These are phyloP conservation scores for Drosophila persimilis DNA, from an alignment of 1,140 invertebrate species.

Conservation along the genomic window DNA sequence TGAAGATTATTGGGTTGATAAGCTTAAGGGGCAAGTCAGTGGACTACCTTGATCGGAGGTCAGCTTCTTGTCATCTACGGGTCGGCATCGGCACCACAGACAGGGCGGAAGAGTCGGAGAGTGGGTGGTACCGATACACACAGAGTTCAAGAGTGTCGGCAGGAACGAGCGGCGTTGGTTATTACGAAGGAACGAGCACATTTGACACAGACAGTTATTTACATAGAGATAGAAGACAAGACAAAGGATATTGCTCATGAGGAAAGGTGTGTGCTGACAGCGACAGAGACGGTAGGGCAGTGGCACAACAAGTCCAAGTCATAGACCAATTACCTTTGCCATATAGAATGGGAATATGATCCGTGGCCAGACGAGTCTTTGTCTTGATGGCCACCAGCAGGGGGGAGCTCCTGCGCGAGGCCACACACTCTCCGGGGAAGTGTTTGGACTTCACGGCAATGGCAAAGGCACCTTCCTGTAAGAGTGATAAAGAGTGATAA, in stretches of 20 bases:
- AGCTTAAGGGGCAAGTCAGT: slow-evolving; percentile 12
- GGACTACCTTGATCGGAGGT: slow-evolving; percentile 72
- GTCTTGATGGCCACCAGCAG: slow-evolving; percentile 99
- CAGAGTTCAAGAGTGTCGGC: slow-evolving; percentile 19
- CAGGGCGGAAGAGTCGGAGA: slow-evolving; percentile 30
- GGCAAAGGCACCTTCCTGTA: slow-evolving; percentile 98
- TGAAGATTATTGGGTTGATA: slow-evolving; percentile 19
- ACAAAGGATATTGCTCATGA: slow-evolving; percentile 31
- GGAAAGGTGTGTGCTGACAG: not conserved
- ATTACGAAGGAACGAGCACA: slow-evolving; percentile 34
- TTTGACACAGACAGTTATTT: slow-evolving; percentile 56
- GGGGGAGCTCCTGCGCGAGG: slow-evolving; percentile 97
- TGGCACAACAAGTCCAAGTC: too few relatives aligned
- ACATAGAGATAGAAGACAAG: slow-evolving; percentile 54
- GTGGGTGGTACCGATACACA: slow-evolving; percentile 13
- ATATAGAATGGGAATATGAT: slow-evolving; percentile 98
- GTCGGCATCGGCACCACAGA: slow-evolving; percentile 36
- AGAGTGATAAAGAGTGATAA: too few relatives aligned
- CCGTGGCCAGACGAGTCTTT: slow-evolving; percentile 94
- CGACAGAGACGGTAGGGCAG: not conserved
- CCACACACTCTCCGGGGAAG: slow-evolving; percentile 98
- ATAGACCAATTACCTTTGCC: slow-evolving; percentile 82
- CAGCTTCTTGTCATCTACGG: slow-evolving; percentile 72
- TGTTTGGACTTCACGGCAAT: slow-evolving; percentile 97
- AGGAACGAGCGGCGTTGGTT: slow-evolving; percentile 36